phyloP scores from a whole-genome alignment of 2,113 vertebrate genomes.

The Archilochus colubris region DNA sequence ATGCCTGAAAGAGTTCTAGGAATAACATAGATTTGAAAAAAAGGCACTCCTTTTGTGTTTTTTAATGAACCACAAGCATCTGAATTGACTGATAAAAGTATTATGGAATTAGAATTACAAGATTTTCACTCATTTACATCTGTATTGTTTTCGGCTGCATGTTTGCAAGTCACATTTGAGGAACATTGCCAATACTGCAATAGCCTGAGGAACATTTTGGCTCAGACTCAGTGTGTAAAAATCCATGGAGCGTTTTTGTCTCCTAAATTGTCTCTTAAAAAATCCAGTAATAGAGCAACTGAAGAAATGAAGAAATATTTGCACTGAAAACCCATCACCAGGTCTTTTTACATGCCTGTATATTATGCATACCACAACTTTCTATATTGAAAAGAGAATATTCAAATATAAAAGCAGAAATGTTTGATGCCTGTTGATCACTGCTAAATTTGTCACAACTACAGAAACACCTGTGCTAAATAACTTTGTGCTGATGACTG shows the following conservation, averaged over 20 bases:
- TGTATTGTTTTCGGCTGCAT: constrained; percentile 40
- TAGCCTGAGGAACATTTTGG: constrained; percentile 16
- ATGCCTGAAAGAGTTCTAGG: not conserved
- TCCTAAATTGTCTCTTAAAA: not conserved
- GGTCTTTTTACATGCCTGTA: not conserved
- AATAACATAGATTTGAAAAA: not conserved
- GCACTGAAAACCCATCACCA: not conserved
- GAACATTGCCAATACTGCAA: not conserved
- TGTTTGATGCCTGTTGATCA: not conserved
- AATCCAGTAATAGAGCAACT: not conserved
- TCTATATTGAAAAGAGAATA: not conserved
- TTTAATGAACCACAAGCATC: constrained; percentile 20
- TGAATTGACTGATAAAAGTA: constrained; percentile 41
- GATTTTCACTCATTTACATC: constrained; percentile 43
- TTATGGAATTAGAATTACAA: constrained; percentile 31
- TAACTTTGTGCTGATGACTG: constrained; percentile 28
- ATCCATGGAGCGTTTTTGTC: not conserved
- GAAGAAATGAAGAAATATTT: not conserved
- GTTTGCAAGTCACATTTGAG: constrained; percentile 8
- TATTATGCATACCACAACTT: not conserved
- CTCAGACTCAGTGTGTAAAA: not conserved
- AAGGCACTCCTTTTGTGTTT: not conserved
- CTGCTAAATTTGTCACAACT: constrained; percentile 44
- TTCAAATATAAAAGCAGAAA: not conserved
- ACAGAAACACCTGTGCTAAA: constrained; percentile 52